Base-by-base conservation (phyloP, 2,113 vertebrate species). In the Anoplopoma fimbria region DNA sequence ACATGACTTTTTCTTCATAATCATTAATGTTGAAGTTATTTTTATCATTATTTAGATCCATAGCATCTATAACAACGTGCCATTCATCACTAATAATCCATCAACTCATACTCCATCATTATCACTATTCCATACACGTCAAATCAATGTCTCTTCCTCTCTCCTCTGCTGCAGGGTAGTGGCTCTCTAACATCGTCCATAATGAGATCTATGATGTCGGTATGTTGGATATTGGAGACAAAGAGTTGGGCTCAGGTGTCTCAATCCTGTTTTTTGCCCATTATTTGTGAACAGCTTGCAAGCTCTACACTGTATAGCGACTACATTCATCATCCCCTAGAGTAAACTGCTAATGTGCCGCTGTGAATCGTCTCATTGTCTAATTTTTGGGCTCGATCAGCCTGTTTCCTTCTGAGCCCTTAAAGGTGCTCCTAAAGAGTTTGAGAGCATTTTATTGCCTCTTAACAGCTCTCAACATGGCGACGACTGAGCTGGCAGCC, bases 211-310 rank as follows among this genome's bases (percentile, higher is more conserved):
- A 72, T 19, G 12, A 27, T 40, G n/a, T 21, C 4, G 25, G 17
- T 58, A 42, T 58, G 21, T 70, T 55, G 29, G 51, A 1, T 19
- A 25, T 29, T 33, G 34, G 14, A 57, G 69, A 23, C 55, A 29
- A 27, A 57, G 23, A 38, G 34, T 25, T 58, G 25, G 33, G 53
- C 13, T 58, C 34, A 72, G 69, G 14, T 42, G 23, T 70, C 31
- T 53, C 31, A 19, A 3, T 40, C 51, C n/a, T 40, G 33, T 57
- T 57, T 36, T 34, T 4, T 27, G 19, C 69, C 34, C 7, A 13
- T 71, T 55, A 19, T 70, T 55, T 31, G 1, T 53, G 27, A 69
- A 68, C 40, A 68, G 69, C 49, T 71, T 55, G 47, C 36, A 3
- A 36, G 34, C 69, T 31, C 9, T 12, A 25, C 40, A 15, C 15